Base-by-base conservation (phyloP, 2,888 invertebrate genomes). In the Keiferia lycopersicella region DNA sequence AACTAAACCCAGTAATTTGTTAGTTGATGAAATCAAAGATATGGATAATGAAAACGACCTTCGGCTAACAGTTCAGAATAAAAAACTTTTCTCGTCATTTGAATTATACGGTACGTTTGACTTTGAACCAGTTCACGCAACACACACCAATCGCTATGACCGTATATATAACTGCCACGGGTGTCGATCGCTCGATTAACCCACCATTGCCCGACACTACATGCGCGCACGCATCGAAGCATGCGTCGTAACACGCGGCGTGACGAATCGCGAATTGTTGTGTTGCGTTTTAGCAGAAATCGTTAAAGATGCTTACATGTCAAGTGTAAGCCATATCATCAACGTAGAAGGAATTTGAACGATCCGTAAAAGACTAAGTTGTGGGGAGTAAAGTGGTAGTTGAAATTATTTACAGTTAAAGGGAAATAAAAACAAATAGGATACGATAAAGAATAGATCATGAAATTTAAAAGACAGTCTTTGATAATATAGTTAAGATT, bases 201-300 rank as follows among this genome's bases (percentile, higher is more conserved):
- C 45, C n/a, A 45, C 20, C 20, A 38, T 38, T 7, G 12, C 62
- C n/a, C 14, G n/a, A 1, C 20, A 48, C 12, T 39, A 8, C 26
- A 64, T 64, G 64, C 61, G 61, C 61, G 45, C 12, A 57, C 61
- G 56, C 61, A 64, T 14, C 34, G 22, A 61, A 34, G 62, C 58
- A 61, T 56, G 61, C 63, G 61, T 39, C 38, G 48, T 26, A 50
- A 59, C 65, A 53, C 34, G 62, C 59, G 45, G 64, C 67, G 71
- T 70, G 67, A 62, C 72, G 65, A 76, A 79, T 76, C 71, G 72
- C 16, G n/a, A 14, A 18, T 6, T 26, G 26, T 26, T 26, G 30
- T 34, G 30, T 16, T 22, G 14, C 22, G 14, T 6, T 53, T 53
- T 53, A 39, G 7, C 48, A 50, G 48, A 50, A 48, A 61, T 50